These are phyloP conservation scores for Potorous gilbertii DNA, from an alignment of 2,797 vertebrate species.

Conservation along the genomic window DNA sequence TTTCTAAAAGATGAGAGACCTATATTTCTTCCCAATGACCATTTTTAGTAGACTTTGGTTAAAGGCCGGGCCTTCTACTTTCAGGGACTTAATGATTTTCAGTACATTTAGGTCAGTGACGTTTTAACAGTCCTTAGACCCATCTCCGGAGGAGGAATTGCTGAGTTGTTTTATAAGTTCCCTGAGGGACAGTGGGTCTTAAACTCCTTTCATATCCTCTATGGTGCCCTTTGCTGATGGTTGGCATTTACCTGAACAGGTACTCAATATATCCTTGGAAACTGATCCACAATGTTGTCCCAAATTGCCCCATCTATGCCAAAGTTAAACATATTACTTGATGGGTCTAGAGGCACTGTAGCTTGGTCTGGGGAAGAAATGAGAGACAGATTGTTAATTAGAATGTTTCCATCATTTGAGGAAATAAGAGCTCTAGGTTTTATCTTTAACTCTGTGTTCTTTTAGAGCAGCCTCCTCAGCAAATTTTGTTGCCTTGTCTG, in stretches of 20 bases:
- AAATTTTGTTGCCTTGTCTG: neutral
- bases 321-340: neutral
- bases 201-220: neutral
- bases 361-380: neutral
- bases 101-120: slow-evolving; percentile 3
- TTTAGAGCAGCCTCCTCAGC: slow-evolving; percentile 47
- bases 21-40: neutral
- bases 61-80: neutral
- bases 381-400: neutral
- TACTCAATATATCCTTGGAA: neutral
- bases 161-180: neutral
- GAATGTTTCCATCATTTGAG: slow-evolving; percentile 11
- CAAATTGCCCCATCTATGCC: neutral
- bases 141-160: neutral
- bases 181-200: neutral
- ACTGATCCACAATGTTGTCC: neutral
- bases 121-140: neutral
- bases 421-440: slow-evolving; percentile 33
- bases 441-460: neutral
- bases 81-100: neutral
- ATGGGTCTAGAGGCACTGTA: neutral
- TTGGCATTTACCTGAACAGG: neutral
- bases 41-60: neutral
- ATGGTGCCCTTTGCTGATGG: neutral
- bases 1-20: neutral